A percentile compares a stretch with the other conserved stretches of the same genome.
These are phyloP conservation scores for Gryllus longicercus DNA, from an alignment of 2,888 invertebrate genomes.

Conservation along the genomic window DNA sequence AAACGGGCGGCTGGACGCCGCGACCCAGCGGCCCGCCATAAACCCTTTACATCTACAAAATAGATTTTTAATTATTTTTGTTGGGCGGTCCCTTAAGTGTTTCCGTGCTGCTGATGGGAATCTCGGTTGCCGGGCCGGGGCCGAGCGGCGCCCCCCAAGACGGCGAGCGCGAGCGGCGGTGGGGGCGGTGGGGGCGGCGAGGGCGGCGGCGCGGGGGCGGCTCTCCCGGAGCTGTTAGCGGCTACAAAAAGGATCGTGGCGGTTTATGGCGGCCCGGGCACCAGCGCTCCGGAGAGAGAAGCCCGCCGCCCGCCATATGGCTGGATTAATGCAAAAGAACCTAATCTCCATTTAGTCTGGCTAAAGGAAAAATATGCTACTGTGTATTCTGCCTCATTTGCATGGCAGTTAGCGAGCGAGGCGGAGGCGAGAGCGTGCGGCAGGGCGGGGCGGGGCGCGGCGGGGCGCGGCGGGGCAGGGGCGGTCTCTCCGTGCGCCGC, in stretches of 20 bases:
- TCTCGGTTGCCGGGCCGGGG: not conserved
- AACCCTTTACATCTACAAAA: not conserved
- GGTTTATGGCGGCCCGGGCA: not conserved
- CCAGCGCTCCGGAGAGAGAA: not conserved
- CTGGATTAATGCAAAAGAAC: not conserved
- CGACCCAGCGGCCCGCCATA: not conserved
- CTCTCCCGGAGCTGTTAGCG: not conserved
- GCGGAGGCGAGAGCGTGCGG: too few species aligned
- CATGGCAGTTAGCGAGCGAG: not conserved
- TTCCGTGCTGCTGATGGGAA: not conserved
- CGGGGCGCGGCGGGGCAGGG: too few species aligned
- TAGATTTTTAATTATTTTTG: constrained; percentile 7
- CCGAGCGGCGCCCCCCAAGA: not conserved
- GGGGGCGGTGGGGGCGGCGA: not conserved
- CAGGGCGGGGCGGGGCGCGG: too few species aligned
- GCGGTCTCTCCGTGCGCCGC: too few species aligned
- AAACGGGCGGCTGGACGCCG: too few species aligned
- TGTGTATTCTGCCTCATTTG: not conserved
- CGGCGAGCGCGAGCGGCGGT: not conserved
- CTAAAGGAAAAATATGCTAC: constrained; percentile 2
- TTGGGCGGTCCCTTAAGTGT: not conserved
- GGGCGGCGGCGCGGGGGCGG: not conserved
- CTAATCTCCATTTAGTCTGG: constrained; percentile 17
- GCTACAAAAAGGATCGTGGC: not conserved
- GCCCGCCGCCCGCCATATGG: not conserved